These are phyloP conservation scores for Brevimyrus niger DNA, from an alignment of 2,113 vertebrate species.

Conservation along the genomic window DNA sequence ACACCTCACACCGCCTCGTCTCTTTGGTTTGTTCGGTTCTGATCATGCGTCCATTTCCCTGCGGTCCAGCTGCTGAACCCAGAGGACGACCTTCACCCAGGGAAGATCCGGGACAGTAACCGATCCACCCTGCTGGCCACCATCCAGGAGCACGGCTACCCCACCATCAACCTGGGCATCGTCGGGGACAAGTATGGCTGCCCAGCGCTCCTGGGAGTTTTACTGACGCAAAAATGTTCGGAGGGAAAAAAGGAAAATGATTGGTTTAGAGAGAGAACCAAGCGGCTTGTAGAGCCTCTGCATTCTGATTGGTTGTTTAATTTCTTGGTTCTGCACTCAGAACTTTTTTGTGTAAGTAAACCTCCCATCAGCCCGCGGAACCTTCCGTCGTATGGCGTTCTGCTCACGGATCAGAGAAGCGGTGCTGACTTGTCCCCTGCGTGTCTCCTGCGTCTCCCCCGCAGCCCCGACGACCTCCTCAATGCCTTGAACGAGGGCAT, in stretches of 20 bases:
- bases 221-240: too few species aligned
- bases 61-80: constrained; percentile 84
- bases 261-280: too few species aligned
- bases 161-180: constrained; percentile 97
- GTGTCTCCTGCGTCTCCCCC: constrained; percentile 29
- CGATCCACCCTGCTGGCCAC: constrained; percentile 95
- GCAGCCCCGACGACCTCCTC: constrained; percentile 94
- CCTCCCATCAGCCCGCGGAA: neutral
- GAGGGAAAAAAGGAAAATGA: too few species aligned
- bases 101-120: constrained; percentile 97
- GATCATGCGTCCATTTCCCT: constrained; percentile 28
- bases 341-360: too few species aligned
- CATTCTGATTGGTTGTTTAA: too few species aligned
- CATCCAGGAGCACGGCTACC: constrained; percentile 98
- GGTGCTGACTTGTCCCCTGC: neutral
- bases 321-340: too few species aligned
- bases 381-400: neutral
- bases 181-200: constrained; percentile 91
- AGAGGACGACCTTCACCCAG: constrained; percentile 94
- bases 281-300: too few species aligned
- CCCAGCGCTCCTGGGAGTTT: neutral
- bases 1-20: neutral
- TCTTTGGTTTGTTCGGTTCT: neutral
- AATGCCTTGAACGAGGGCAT: constrained; percentile 97
- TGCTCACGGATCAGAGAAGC: neutral